phyloP scores from a whole-genome alignment of 2,888 invertebrate genomes.

The Apantesis nais region DNA sequence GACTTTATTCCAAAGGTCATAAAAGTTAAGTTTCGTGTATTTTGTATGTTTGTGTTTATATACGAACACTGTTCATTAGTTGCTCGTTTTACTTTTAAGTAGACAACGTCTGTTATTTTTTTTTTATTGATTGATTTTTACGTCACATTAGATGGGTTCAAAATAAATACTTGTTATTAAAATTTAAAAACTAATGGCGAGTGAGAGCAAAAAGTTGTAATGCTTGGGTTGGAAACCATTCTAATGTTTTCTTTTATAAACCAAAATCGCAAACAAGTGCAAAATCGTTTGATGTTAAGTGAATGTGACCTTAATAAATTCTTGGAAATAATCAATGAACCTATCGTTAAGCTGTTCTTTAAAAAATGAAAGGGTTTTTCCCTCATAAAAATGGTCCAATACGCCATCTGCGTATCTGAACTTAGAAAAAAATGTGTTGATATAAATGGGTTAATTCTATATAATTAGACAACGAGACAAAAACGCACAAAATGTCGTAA shows the following conservation, averaged over 20 bases:
- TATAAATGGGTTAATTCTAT: not conserved
- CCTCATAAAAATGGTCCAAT: not conserved
- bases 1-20: constrained; percentile 13
- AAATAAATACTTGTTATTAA: constrained; percentile 20
- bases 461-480: not conserved
- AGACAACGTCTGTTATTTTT: constrained; percentile 60
- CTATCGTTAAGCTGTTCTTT: not conserved
- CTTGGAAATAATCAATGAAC: not conserved
- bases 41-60: constrained; percentile 35
- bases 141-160: constrained; percentile 30
- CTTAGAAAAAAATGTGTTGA: too few relatives aligned
- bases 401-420: too few relatives aligned
- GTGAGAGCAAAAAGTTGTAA: not conserved
- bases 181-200: constrained; percentile 21
- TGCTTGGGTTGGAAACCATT: not conserved
- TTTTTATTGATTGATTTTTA: constrained; percentile 47
- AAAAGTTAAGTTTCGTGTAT: not conserved
- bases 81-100: constrained; percentile 68
- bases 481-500: not conserved
- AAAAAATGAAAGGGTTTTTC: not conserved
- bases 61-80: constrained; percentile 65
- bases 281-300: not conserved
- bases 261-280: not conserved
- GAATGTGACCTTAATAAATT: not conserved
- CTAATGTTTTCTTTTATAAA: not conserved